Evolutionary conservation across 2,888 invertebrate species (phyloP).

Genomic region (Pristionchus mayeri): DNA sequence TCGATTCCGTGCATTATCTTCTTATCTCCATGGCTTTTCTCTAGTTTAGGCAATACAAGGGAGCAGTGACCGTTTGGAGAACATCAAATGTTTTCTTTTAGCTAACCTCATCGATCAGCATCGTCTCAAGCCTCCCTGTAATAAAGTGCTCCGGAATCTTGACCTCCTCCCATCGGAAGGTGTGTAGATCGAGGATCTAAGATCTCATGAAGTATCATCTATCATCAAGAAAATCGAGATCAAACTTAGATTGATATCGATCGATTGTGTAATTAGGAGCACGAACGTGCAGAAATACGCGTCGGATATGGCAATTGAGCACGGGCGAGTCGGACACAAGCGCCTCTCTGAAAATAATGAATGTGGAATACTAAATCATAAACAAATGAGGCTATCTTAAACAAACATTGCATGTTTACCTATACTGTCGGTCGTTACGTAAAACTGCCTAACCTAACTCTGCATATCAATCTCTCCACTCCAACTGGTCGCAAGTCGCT

Average conservation of each 20-base stretch:
- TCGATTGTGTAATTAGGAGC: not conserved
- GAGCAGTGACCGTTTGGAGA: too few relatives aligned
- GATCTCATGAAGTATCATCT: too few relatives aligned
- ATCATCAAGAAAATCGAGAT: too few relatives aligned
- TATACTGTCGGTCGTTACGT: too few relatives aligned
- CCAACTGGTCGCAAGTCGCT: constrained; percentile 38
- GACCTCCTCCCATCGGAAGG: constrained; percentile 33
- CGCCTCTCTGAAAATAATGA: not conserved
- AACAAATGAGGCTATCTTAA: too few relatives aligned
- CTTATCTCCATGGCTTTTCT: too few relatives aligned
- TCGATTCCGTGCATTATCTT: too few relatives aligned
- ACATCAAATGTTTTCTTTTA: not conserved
- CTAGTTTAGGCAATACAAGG: too few relatives aligned
- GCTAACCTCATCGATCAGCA: constrained; percentile 7
- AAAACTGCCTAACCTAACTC: not conserved
- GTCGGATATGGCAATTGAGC: constrained; percentile 19
- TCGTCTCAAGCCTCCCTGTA: not conserved
- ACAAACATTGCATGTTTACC: too few relatives aligned
- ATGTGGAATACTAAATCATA: too few relatives aligned
- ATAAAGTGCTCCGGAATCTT: constrained; percentile 41
- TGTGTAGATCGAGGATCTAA: constrained; percentile 40
- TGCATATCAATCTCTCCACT: constrained; percentile 30
- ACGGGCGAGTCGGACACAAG: not conserved
- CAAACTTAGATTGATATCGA: not conserved
- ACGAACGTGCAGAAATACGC: constrained; percentile 31